phyloP scores from a whole-genome alignment of 1,140 invertebrate genomes.

The Drosophila quadrilineata region DNA sequence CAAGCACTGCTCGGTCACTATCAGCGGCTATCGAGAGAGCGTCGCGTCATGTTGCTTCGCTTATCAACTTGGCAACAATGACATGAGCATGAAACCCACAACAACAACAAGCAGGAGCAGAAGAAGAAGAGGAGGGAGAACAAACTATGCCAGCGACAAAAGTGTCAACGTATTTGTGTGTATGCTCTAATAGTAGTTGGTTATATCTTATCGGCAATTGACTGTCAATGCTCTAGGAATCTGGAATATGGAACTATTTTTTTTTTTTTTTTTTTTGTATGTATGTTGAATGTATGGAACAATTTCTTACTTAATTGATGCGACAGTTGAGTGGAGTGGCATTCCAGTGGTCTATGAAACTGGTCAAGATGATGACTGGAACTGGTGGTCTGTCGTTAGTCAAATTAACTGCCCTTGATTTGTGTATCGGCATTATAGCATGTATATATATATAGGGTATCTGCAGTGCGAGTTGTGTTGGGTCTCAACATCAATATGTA shows the following conservation, averaged over 20 bases:
- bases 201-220: conserved; percentile 69
- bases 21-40: conserved; percentile 22
- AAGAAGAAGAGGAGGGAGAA: no score
- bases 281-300: conserved; percentile 17
- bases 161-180: not conserved
- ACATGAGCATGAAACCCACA: conserved; percentile 35
- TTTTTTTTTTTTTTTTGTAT: conserved; percentile 28
- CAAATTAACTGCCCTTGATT: no score
- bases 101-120: conserved; percentile 26
- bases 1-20: conserved; percentile 8
- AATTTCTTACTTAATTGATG: conserved; percentile 37
- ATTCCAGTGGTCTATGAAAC: no score
- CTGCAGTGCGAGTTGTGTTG: not conserved
- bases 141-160: conserved; percentile 39
- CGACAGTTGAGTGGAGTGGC: no score
- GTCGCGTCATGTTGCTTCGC: conserved; percentile 40
- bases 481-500: not conserved
- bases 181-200: conserved; percentile 26
- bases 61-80: conserved; percentile 57
- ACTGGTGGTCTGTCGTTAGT: no score
- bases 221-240: conserved; percentile 38
- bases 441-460: not conserved
- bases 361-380: no score
- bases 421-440: no score
- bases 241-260: no score